A percentile compares a stretch with the other conserved stretches of the same genome.
Evolutionary conservation across 2,888 invertebrate genomes (phyloP).

Genomic region (Morpho deidamia): DNA sequence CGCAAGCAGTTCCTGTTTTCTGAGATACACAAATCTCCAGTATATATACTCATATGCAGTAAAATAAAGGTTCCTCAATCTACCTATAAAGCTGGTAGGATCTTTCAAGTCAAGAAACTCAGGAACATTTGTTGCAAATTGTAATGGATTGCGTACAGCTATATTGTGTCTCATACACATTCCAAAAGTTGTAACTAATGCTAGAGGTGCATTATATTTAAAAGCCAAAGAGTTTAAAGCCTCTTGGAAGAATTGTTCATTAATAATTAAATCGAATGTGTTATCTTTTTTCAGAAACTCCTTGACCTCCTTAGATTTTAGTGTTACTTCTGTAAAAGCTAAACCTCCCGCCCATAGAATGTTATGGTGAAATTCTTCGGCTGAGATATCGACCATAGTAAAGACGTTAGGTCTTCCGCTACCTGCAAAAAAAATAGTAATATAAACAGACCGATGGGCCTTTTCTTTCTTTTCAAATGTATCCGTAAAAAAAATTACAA

Average conservation of each 20-base stretch:
- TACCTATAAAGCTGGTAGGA: constrained; percentile 71
- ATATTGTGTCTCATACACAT: constrained; percentile 65
- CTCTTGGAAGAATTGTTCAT: constrained; percentile 71
- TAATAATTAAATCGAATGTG: constrained; percentile 64
- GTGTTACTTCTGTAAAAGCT: constrained; percentile 48
- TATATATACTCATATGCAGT: constrained; percentile 55
- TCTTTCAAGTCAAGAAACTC: constrained; percentile 57
- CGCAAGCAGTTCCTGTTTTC: constrained; percentile 51
- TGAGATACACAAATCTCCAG: constrained; percentile 59
- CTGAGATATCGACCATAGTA: constrained; percentile 50
- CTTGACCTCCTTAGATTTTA: constrained; percentile 51
- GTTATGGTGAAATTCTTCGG: constrained; percentile 50
- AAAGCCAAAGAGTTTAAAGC: constrained; percentile 60
- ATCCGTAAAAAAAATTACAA: too few relatives aligned
- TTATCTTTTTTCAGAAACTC: constrained; percentile 47
- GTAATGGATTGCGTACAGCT: constrained; percentile 54
- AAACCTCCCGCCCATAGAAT: constrained; percentile 57
- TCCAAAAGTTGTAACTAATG: constrained; percentile 56
- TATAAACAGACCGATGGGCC: too few relatives aligned
- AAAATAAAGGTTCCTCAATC: constrained; percentile 71
- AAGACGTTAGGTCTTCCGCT: constrained; percentile 58
- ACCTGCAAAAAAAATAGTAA: constrained; percentile 32
- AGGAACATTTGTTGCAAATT: constrained; percentile 50
- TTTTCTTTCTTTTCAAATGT: too few relatives aligned
- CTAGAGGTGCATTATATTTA: constrained; percentile 63